Evolutionary conservation across 2,888 invertebrate species (phyloP).

Genomic region (Apodemia hepburni): DNA sequence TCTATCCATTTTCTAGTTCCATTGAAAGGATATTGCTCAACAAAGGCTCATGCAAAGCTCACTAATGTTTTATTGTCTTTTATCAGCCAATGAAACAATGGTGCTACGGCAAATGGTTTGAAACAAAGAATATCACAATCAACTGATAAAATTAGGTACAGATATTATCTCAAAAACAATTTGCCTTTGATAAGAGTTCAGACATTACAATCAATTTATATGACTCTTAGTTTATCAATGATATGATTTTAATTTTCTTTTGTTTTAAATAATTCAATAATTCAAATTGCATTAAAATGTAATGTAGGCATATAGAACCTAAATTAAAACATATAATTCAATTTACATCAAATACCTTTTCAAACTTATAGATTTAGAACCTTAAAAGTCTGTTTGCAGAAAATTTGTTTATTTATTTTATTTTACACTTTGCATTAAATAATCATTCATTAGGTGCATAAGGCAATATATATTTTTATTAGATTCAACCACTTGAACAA

Average conservation of each 20-base stretch:
- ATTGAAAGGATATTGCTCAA: slow-evolving; percentile 21
- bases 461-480: no score
- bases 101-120: slow-evolving; percentile 41
- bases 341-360: no score
- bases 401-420: no score
- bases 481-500: no score
- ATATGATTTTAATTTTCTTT: neutral
- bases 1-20: neutral
- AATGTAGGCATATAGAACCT: neutral
- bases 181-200: slow-evolving; percentile 12
- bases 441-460: no score
- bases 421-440: no score
- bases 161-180: slow-evolving; percentile 31
- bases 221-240: neutral
- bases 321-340: neutral
- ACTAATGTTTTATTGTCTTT: slow-evolving; percentile 54
- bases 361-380: no score
- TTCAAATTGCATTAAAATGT: neutral
- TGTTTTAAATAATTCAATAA: neutral
- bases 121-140: slow-evolving; percentile 57
- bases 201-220: neutral
- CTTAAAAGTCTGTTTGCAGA: no score
- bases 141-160: slow-evolving; percentile 47
- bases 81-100: slow-evolving; percentile 52
- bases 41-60: slow-evolving; percentile 42